Base-by-base conservation (phyloP, 2,797 vertebrate species). In the Chelonia mydas region DNA sequence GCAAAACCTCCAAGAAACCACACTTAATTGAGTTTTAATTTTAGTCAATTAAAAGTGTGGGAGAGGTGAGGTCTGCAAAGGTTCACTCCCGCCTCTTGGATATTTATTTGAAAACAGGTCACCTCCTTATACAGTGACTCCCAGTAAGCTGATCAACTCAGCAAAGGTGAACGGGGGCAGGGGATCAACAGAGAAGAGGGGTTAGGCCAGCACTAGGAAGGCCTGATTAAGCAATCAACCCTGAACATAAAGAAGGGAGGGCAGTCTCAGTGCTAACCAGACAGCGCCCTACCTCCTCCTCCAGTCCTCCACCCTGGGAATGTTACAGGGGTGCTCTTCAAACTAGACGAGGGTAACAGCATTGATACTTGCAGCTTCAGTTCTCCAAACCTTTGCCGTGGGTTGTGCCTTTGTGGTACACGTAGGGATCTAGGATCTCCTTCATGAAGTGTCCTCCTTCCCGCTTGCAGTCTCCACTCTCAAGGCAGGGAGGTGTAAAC, bases 21-120 rank as follows among this genome's bases (percentile, higher is more conserved):
- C 95, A 98, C 98, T 98, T 99, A 99, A 99, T 99, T 99, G 99
- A 98, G 98, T 98, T 99, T 99, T 99, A 98, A 99, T 99, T 99
- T 99, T 98, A 98, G 98, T 98, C 98, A 99, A 99, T 99, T 98
- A 98, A 97, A 98, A 98, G 96, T 97, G 97, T 97, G 98, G 98
- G 98, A 98, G 96, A 97, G 98, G 97, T 97, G 95, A 94, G 96
- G 97, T 97, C 97, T 98, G 97, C 92, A 95, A 98, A 98, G 98
- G 98, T 98, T 98, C 98, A 98, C 98, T 98, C 96, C 97, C 98
- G 98, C 97, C 97, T 97, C 97, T 79, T 68, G 97, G 98, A 98
- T 98, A 98, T 99, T 99, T 98, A 98, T 98, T 98, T 99, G 98
- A 97, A 97, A 97, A 96, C 94, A 95, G 96, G 97, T 97, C 89